Percentiles rank a stretch among this genome's conserved stretches.
Evolutionary conservation across 2,888 invertebrate species (phyloP).

Genomic region (Cryptus viduatorius): DNA sequence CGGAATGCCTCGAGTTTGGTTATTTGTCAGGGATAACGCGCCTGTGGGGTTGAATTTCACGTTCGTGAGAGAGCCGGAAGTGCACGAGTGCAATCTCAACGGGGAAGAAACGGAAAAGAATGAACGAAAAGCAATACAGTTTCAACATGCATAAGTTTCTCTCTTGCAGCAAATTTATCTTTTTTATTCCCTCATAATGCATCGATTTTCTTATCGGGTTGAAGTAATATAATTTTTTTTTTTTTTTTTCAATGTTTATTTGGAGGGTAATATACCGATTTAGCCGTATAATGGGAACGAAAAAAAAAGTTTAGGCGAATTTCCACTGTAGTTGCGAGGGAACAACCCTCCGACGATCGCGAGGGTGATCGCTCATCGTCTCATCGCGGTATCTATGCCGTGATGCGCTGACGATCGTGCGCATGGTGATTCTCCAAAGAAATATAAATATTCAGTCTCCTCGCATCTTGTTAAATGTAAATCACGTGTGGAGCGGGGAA

Average conservation of each 20-base stretch:
- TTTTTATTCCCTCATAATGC: not conserved
- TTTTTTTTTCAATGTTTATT: not conserved
- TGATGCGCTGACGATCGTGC: not conserved
- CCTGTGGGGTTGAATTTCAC: slow-evolving; percentile 37
- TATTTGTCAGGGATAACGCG: slow-evolving; percentile 76
- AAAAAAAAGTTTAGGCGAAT: not conserved
- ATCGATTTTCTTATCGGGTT: no score
- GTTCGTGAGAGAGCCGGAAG: slow-evolving; percentile 67
- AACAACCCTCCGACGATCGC: slow-evolving; percentile 37
- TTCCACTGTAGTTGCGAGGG: slow-evolving; percentile 11
- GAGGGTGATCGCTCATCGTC: slow-evolving; percentile 58
- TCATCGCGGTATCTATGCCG: not conserved
- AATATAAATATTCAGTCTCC: slow-evolving; percentile 40
- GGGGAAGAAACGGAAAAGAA: slow-evolving; percentile 26
- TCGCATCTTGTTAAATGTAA: slow-evolving; percentile 46
- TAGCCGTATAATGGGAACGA: not conserved
- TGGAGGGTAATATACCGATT: not conserved
- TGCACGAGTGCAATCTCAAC: slow-evolving; percentile 51
- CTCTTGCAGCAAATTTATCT: not conserved
- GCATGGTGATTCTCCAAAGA: not conserved
- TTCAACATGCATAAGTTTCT: slow-evolving; percentile 12
- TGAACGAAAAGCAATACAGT: slow-evolving; percentile 17
- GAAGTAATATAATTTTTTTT: no score
- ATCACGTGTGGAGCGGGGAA: slow-evolving; percentile 34
- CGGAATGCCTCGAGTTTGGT: slow-evolving; percentile 74